A percentile compares a stretch with the other conserved stretches of the same genome.
These are phyloP conservation scores for Pedetes capensis DNA, from an alignment of 2,113 vertebrate genomes.

Conservation along the genomic window DNA sequence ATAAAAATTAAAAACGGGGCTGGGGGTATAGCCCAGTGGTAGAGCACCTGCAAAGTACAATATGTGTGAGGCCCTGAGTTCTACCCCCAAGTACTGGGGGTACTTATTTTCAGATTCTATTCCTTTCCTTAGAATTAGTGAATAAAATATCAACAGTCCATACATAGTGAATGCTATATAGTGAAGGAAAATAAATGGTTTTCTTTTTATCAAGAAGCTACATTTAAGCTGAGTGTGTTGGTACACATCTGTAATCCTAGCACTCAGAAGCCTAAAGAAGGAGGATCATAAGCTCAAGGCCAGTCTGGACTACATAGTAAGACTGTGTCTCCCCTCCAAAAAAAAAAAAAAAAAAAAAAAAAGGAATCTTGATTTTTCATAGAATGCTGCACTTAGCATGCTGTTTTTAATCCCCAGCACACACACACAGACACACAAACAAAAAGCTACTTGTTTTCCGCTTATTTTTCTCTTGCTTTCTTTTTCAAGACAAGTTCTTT, in stretches of 20 bases:
- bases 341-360: neutral
- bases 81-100: too few relatives aligned
- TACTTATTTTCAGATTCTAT: constrained; percentile 22
- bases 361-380: neutral
- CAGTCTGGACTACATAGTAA: neutral
- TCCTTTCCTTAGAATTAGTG: constrained; percentile 4
- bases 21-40: too few relatives aligned
- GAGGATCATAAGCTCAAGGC: neutral
- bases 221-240: neutral
- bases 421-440: too few relatives aligned
- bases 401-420: neutral
- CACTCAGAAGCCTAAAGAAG: neutral
- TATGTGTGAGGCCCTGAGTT: too few relatives aligned
- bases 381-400: neutral
- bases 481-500: neutral
- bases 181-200: neutral
- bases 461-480: neutral
- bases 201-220: neutral
- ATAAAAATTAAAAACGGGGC: too few relatives aligned
- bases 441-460: neutral
- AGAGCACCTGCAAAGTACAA: too few relatives aligned
- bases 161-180: neutral
- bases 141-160: neutral
- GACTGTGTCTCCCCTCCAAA: neutral
- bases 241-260: neutral